Base-by-base conservation (phyloP, 2,113 vertebrate species). In the Heterocephalus glaber region DNA sequence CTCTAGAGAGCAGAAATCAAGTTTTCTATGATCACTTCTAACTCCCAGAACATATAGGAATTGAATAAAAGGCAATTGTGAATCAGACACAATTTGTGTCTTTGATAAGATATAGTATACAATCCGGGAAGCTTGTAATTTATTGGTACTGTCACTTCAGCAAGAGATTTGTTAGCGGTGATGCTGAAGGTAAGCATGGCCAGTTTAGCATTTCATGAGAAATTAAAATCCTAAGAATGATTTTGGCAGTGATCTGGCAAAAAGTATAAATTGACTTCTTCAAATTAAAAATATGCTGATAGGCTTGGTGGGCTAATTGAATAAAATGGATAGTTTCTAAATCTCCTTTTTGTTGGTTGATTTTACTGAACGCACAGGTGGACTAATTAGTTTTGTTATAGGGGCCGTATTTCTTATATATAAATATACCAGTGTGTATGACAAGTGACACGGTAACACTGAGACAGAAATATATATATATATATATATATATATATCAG, bases 61-160 rank as follows among this genome's bases (percentile, higher is more conserved):
- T 92, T 85, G 70, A 72, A 28, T 86, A 79, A 87, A 89, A 96
- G 47, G 19, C 33, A 61, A 68, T 38, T 91, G 82, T 58, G 89
- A 89, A 22, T 17, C 26, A 74, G 54, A 9, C 47, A 49, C 85
- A 89, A n/a, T 10, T 38, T 12, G 70, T 61, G 54, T 20, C 91
- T 84, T 88, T 92, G 56, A 83, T 44, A 47, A 52, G 70, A 72
- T 35, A 44, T 41, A 80, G 28, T 16, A 24, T 41, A 65, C 17
- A 84, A 56, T n/a, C 60, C 35, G 30, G 19, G 22, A 85, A 54
- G 49, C 80, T 3, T 92, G 19, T 63, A 38, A 88, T 30, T 77
- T 63, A 94, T 76, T 86, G 85, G 65, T 49, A 33, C 61, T 85
- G 63, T 95, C 63, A 85, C 79, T 85, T 70, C 4, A 61, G 72